These are phyloP conservation scores for Cyclophora albipunctata DNA, from an alignment of 2,888 invertebrate species.

Conservation along the genomic window DNA sequence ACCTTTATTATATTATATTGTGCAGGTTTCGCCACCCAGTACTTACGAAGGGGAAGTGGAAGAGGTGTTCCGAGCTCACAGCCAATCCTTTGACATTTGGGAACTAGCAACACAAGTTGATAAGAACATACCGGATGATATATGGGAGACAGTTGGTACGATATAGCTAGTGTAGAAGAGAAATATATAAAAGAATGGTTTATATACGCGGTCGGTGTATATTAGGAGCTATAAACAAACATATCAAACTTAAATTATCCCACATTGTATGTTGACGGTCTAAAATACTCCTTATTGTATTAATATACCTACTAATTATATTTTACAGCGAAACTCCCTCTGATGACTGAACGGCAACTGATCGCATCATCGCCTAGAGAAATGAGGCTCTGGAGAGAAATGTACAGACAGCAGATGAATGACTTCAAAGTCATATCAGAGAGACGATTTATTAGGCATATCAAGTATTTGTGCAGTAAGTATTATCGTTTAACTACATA, in stretches of 20 bases:
- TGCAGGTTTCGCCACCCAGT: constrained; percentile 45
- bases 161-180: constrained; percentile 3
- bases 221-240: too few species aligned
- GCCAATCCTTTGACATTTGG: constrained; percentile 50
- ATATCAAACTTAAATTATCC: too few species aligned
- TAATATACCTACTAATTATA: too few species aligned
- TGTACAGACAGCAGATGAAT: constrained; percentile 34
- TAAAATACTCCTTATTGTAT: too few species aligned
- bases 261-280: too few species aligned
- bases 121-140: constrained; percentile 57
- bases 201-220: too few species aligned
- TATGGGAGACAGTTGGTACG: constrained; percentile 64
- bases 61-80: constrained; percentile 34
- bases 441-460: constrained; percentile 60
- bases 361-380: constrained; percentile 57
- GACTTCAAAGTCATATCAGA: constrained; percentile 51
- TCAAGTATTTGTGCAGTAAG: constrained; percentile 69
- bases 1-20: constrained; percentile 2
- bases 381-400: constrained; percentile 47
- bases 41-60: constrained; percentile 30
- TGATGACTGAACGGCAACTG: constrained; percentile 48
- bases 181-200: not conserved
- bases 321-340: constrained; percentile 56
- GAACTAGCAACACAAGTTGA: constrained; percentile 57
- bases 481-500: too few species aligned